These are phyloP conservation scores for Clivina fossor DNA, from an alignment of 2,888 invertebrate species.

Conservation along the genomic window DNA sequence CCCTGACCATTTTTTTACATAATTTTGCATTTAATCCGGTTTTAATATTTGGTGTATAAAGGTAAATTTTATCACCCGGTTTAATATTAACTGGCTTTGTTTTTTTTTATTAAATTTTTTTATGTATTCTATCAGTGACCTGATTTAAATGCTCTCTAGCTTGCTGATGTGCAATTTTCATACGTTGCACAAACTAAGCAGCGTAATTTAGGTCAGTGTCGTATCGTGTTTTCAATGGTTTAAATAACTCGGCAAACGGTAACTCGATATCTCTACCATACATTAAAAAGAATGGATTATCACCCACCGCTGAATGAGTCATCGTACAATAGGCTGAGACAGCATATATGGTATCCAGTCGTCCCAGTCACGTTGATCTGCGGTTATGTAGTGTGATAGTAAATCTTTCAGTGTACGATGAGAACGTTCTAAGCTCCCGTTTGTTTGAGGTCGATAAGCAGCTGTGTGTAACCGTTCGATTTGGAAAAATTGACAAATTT, in stretches of 20 bases:
- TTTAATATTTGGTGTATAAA: constrained; percentile 9
- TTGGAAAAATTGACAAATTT: too few relatives aligned
- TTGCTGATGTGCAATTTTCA: constrained; percentile 10
- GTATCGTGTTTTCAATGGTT: constrained; percentile 6
- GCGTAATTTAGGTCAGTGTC: constrained; percentile 15
- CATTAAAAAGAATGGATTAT: constrained; percentile 16
- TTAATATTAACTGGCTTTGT: neutral
- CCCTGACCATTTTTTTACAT: too few relatives aligned
- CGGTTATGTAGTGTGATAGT: constrained; percentile 13
- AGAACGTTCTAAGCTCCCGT: constrained; percentile 11
- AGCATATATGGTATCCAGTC: constrained; percentile 16
- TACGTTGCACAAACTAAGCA: constrained; percentile 7
- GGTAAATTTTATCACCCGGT: constrained; percentile 10
- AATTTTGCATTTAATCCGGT: too few relatives aligned
- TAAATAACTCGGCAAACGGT: constrained; percentile 11
- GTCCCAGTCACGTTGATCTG: constrained; percentile 17
- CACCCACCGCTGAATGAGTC: neutral
- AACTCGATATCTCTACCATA: constrained; percentile 13
- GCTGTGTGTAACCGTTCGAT: too few relatives aligned
- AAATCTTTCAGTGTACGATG: constrained; percentile 20
- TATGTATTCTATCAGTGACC: constrained; percentile 3
- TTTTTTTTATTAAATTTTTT: constrained; percentile 7
- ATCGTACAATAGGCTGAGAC: constrained; percentile 18
- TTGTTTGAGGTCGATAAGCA: constrained; percentile 2
- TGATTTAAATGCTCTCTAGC: neutral